These are phyloP conservation scores for Tetraneura akinire DNA, from an alignment of 1,140 invertebrate genomes.

Conservation along the genomic window DNA sequence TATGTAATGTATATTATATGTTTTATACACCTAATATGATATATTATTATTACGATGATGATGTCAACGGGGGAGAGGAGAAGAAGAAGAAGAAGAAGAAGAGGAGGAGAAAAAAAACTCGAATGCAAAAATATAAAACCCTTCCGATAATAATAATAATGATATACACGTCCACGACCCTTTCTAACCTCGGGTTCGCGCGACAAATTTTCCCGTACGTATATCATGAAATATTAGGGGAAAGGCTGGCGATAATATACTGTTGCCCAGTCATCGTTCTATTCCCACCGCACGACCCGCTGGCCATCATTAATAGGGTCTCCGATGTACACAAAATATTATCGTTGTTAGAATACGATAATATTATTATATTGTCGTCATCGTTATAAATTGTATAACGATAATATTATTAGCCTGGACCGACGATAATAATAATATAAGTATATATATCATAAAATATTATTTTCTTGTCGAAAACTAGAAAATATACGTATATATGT, in stretches of 20 bases:
- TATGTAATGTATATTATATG: conserved; percentile 18
- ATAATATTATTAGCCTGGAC: conserved; percentile 49
- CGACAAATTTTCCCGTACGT: too few species aligned
- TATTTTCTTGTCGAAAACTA: too few species aligned
- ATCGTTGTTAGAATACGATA: neutral
- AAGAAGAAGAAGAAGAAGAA: neutral
- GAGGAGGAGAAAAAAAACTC: neutral
- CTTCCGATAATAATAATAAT: conserved; percentile 38
- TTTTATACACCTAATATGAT: too few species aligned
- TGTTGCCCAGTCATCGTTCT: conserved; percentile 25
- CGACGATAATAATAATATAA: too few species aligned
- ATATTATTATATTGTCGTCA: conserved; percentile 13
- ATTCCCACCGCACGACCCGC: neutral
- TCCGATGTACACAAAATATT: conserved; percentile 37
- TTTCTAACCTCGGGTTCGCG: neutral
- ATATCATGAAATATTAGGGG: too few species aligned
- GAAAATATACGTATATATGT: neutral
- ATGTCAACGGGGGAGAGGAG: neutral
- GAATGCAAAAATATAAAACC: conserved; percentile 16
- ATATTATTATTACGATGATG: neutral
- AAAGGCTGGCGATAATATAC: neutral
- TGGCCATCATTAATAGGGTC: conserved; percentile 4
- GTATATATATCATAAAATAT: too few species aligned
- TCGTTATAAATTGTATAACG: conserved; percentile 48
- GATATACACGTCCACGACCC: neutral